Evolutionary conservation across 92 coral and sea anemone genomes (phyloP).

Genomic region (Porites divaricata): DNA sequence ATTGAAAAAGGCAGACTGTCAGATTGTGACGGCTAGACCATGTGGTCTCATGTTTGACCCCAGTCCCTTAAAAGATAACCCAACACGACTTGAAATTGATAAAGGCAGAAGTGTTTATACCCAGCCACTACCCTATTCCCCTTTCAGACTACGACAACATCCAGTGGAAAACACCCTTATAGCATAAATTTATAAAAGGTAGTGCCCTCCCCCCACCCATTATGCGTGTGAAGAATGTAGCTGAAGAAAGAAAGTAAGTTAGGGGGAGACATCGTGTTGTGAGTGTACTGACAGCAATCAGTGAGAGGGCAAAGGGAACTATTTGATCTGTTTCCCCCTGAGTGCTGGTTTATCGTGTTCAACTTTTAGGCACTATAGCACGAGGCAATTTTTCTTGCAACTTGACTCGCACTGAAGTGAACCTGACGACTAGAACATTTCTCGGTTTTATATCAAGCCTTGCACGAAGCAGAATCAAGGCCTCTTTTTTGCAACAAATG

Average conservation of each 20-base stretch:
- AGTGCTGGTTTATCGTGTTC: too few species aligned
- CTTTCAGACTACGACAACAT: slow-evolving; percentile 24
- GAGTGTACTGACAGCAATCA: slow-evolving; percentile 23
- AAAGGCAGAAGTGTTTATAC: slow-evolving; percentile 25
- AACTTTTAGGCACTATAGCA: too few species aligned
- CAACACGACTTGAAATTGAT: too few species aligned
- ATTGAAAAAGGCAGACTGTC: slow-evolving; percentile 37
- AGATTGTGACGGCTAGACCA: slow-evolving; percentile 24
- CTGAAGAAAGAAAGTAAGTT: slow-evolving; percentile 29
- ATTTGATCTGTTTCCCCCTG: too few species aligned
- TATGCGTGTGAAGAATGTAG: slow-evolving; percentile 19
- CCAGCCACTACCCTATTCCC: slow-evolving; percentile 31
- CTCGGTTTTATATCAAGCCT: too few species aligned
- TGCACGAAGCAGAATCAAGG: too few species aligned
- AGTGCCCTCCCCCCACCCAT: slow-evolving; percentile 17
- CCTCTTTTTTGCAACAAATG: not conserved
- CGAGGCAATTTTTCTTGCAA: too few species aligned
- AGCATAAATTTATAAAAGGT: slow-evolving; percentile 21
- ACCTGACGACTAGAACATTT: too few species aligned
- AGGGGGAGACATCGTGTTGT: slow-evolving; percentile 18
- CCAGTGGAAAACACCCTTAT: slow-evolving; percentile 31
- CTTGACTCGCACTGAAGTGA: too few species aligned
- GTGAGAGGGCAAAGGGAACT: not conserved
- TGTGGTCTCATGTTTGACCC: slow-evolving; percentile 14
- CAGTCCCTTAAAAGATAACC: too few species aligned